These are phyloP conservation scores for Syncerus caffer DNA, from an alignment of 2,797 vertebrate genomes.

Conservation along the genomic window DNA sequence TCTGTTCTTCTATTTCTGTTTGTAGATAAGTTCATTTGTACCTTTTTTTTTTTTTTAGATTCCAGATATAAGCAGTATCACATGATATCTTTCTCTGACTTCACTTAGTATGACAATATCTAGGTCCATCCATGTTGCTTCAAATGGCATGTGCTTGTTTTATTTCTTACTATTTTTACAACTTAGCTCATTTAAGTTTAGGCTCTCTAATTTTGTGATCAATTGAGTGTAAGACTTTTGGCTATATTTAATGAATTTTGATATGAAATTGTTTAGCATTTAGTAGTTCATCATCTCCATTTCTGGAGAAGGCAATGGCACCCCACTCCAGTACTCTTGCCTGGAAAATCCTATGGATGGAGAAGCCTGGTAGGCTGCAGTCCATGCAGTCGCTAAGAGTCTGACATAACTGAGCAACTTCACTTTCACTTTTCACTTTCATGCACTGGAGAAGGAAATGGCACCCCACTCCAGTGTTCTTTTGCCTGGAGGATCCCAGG, in stretches of 20 bases:
- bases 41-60: not conserved
- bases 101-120: not conserved
- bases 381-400: no score
- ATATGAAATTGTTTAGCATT: not conserved
- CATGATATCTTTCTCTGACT: not conserved
- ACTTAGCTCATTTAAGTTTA: slow-evolving; percentile 19
- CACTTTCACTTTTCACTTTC: no score
- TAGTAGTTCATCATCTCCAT: not conserved
- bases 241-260: not conserved
- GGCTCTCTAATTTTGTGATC: not conserved
- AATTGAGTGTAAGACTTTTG: not conserved
- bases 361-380: no score
- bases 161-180: not conserved
- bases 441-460: no score
- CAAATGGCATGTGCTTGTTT: not conserved
- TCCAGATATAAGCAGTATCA: not conserved
- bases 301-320: not conserved
- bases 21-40: not conserved
- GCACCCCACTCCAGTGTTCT: no score
- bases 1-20: not conserved
- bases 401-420: no score
- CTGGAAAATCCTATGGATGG: no score
- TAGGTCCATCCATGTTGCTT: not conserved
- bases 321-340: no score
- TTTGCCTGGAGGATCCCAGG: no score